Evolutionary conservation across 2,113 vertebrate species (phyloP).

Genomic region (Megaceryle maxima): DNA sequence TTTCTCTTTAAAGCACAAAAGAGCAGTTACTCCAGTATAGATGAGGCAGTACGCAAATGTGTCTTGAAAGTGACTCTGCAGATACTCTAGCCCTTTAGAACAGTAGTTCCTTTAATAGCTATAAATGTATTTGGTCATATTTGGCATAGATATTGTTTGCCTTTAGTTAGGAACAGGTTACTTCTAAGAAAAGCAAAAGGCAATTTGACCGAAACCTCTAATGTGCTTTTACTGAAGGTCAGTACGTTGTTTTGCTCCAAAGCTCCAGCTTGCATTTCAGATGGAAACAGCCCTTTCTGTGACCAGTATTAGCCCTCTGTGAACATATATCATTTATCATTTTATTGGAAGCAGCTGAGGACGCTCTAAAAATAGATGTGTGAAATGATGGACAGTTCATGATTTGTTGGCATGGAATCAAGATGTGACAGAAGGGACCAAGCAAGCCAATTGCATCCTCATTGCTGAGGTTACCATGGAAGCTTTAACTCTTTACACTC

Average conservation of each 20-base stretch:
- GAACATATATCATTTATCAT: constrained; percentile 56
- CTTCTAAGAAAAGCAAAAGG: constrained; percentile 12
- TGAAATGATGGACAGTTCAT: constrained; percentile 63
- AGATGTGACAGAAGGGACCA: constrained; percentile 50
- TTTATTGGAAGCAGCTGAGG: constrained; percentile 73
- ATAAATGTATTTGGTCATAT: neutral
- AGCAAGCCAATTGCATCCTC: constrained; percentile 61
- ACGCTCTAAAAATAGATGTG: constrained; percentile 80
- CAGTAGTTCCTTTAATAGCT: neutral
- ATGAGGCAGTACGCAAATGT: neutral
- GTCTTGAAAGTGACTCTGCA: neutral
- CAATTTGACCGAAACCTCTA: neutral
- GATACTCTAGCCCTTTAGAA: neutral
- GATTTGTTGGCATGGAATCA: constrained; percentile 74
- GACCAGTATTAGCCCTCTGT: constrained; percentile 23
- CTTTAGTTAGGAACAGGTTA: neutral
- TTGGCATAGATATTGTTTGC: neutral
- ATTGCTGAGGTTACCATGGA: constrained; percentile 75
- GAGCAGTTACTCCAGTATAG: neutral
- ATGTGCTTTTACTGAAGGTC: constrained; percentile 16
- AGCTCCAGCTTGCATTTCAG: constrained; percentile 10
- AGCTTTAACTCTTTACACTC: constrained; percentile 51
- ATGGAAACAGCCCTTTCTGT: constrained; percentile 40
- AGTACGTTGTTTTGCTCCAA: neutral
- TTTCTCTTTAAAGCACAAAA: neutral